A percentile compares a stretch with the other conserved stretches of the same genome.
Conservation (phyloP, 1,140 invertebrate genomes). For the Chelonus insularis region DNA sequence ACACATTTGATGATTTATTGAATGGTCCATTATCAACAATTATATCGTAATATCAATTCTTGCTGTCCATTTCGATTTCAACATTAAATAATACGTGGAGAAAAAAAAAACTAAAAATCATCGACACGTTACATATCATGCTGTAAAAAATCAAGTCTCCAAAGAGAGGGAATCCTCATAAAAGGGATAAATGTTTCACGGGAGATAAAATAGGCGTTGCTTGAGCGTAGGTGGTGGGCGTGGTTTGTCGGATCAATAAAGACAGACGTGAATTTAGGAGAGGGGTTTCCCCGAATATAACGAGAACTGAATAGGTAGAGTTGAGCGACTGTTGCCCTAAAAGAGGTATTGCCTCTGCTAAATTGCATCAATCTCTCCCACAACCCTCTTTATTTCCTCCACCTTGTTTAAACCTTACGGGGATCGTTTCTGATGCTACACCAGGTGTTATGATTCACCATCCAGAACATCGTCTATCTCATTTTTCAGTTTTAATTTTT, state of each 20-base stretch:
- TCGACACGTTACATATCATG: not conserved
- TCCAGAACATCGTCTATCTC: no score
- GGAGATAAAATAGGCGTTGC: conserved; percentile 3
- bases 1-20: no score
- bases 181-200: not conserved
- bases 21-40: no score
- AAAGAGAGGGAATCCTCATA: not conserved
- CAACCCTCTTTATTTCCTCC: conserved; percentile 31
- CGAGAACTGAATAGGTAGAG: not conserved
- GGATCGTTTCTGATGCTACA: no score
- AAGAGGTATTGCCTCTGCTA: conserved; percentile 43
- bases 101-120: no score
- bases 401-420: no score
- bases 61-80: no score
- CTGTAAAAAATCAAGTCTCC: not conserved
- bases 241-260: conserved; percentile 16
- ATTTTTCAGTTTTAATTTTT: no score
- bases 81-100: no score
- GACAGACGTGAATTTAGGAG: not conserved
- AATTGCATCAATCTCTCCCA: conserved; percentile 45
- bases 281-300: not conserved
- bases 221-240: conserved; percentile 1
- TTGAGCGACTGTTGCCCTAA: conserved; percentile 35
- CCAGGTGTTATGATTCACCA: no score
- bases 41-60: no score